Base-by-base conservation (phyloP, 2,797 vertebrate species). In the Argentina silus region DNA sequence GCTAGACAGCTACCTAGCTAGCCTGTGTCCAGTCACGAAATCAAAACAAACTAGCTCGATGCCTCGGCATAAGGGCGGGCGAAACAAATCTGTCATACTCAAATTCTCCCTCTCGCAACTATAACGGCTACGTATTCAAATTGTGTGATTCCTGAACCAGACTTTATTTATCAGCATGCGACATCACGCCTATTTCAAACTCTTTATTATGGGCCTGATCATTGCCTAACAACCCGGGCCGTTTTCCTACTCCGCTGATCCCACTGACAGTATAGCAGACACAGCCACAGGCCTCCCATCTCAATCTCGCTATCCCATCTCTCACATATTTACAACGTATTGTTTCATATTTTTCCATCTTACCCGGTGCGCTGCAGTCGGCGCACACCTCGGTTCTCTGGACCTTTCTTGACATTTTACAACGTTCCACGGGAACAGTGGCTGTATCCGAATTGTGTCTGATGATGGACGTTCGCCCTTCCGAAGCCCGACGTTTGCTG, bases 341-440 rank as follows among this genome's bases (percentile, higher is more conserved):
- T n/a, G 4, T 60, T 5, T 12, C 23, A 63, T 21, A 36, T 64
- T 65, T 69, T 72, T 63, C 73, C 45, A 63, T 61, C 94, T 86
- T 95, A 97, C 97, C 97, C 95, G 96, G 95, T 78, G 96, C 96
- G 94, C 97, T 98, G 96, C 97, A 98, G 95, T 98, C 97, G 73
- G 97, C 97, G 93, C 97, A 98, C 90, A 98, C 95, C 88, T 98
- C 97, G 80, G 95, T 95, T 90, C 96, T 94, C 75, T 95, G 96
- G 78, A 95, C 94, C 94, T 98, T 98, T 83, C 97, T 95, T 84
- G 97, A 96, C 97, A 98, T 98, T 82, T 93, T 94, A 82, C 82
- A 84, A 88, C 64, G 61, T 63, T 69, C 56, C n/a, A n/a, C n/a
- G n/a, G n/a, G n/a, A n/a, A n/a, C n/a, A n/a, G n/a, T n/a, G 61